Evolutionary conservation across 2,888 invertebrate species (phyloP), one percentile per base, ranked within the genome.

Genomic region (Petrophora chlorosata): DNA sequence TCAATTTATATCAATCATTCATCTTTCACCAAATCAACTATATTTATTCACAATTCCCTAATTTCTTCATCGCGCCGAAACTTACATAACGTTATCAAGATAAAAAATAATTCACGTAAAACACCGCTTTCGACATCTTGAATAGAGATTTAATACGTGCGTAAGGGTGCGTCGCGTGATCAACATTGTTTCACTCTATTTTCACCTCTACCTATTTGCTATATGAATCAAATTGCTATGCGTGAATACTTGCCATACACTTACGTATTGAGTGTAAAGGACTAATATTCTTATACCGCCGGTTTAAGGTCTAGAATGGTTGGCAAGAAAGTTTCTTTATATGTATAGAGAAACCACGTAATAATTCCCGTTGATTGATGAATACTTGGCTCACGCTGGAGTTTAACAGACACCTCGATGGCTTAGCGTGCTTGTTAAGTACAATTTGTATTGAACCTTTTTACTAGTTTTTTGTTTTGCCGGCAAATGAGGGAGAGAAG

Each of bases 361-460:
- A 79, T 79, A 77, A 77, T 70, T 59, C 58, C 57, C 53, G 67
- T 43, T 82, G 82, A 81, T 82, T 82, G 80, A 81, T 81, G 80
- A 80, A 74, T 63, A 67, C 61, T 56, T 13, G 42, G 48, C 42
- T 56, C 30, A 45, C 42, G 59, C 58, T 59, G 46, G 58, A 60
- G 53, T 61, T 56, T 59, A 59, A 56, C 52, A 63, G 65, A 63
- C 63, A 55, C 55, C 56, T 59, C 44, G 34, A 45, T 38, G 49
- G 56, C 54, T 56, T 55, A 56, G 44, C 42, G 42, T 50, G 58
- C 56, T 56, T 62, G 58, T 54, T 62, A 56, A 43, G 45, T 47
- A 29, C 52, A 47, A 56, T 54, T 57, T 59, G 54, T 54, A 48
- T 50, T 47, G 53, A 54, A 23, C 15, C 28, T 5, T 25, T 8